phyloP scores from a whole-genome alignment of 2,113 vertebrate genomes.

The Dicrurus megarhynchus region DNA sequence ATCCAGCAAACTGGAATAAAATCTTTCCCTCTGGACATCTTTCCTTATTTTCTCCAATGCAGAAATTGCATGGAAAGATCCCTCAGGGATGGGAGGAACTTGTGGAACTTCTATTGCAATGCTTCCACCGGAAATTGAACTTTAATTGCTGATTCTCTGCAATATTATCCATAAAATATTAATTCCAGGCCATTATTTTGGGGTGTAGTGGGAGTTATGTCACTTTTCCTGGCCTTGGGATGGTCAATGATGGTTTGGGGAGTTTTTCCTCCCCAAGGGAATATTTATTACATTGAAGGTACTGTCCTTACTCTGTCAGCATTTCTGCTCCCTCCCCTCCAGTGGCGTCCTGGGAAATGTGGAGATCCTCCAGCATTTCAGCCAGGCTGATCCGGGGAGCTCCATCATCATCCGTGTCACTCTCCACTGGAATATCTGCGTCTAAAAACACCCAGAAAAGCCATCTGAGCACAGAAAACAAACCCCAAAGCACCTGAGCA shows the following conservation, averaged over 20 bases:
- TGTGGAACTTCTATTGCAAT: neutral
- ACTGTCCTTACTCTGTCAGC: slow-evolving; percentile 74
- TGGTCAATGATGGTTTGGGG: neutral
- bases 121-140: neutral
- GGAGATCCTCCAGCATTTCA: slow-evolving; percentile 97
- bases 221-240: neutral
- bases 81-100: neutral
- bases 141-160: neutral
- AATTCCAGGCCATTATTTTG: neutral
- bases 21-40: neutral
- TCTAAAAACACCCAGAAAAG: slow-evolving; percentile 64
- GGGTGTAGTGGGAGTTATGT: neutral
- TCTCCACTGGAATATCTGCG: slow-evolving; percentile 86
- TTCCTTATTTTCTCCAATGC: neutral
- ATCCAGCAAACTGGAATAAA: neutral
- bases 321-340: slow-evolving; percentile 90
- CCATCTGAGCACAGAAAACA: neutral
- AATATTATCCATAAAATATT: neutral
- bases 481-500: neutral
- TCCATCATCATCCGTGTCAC: slow-evolving; percentile 92
- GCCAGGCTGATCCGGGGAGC: slow-evolving; percentile 87
- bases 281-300: neutral
- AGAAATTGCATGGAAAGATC: neutral
- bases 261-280: neutral
- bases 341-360: slow-evolving; percentile 86